phyloP scores from a whole-genome alignment of 2,888 invertebrate species.

The Napeogenes sylphis region DNA sequence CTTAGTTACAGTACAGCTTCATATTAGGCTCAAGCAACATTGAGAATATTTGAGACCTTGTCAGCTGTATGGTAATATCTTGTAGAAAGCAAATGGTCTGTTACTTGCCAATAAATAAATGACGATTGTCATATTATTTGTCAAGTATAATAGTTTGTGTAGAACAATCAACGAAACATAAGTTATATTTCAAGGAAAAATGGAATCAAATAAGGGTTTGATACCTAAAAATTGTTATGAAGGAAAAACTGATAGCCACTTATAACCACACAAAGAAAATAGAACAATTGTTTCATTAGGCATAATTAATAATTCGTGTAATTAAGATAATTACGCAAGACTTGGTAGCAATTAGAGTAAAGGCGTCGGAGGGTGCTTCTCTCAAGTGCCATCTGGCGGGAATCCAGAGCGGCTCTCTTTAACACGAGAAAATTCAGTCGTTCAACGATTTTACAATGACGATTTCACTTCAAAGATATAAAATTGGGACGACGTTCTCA shows the following conservation, averaged over 20 bases:
- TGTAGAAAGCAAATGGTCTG: conserved; percentile 14
- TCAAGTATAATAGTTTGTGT: too few relatives aligned
- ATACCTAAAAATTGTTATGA: too few relatives aligned
- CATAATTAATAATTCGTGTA: conserved; percentile 44
- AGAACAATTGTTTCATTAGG: conserved; percentile 37
- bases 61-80: conserved; percentile 23
- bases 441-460: conserved; percentile 49
- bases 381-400: conserved; percentile 68
- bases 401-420: conserved; percentile 65
- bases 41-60: conserved; percentile 22
- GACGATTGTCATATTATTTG: too few relatives aligned
- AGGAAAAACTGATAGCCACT: conserved; percentile 11
- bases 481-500: conserved; percentile 38
- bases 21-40: conserved; percentile 25
- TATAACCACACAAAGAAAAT: conserved; percentile 27
- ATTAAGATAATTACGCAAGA: conserved; percentile 66
- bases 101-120: conserved; percentile 8
- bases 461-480: conserved; percentile 40
- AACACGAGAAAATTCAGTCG: conserved; percentile 50
- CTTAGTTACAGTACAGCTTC: conserved; percentile 45
- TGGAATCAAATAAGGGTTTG: too few relatives aligned
- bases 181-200: too few relatives aligned
- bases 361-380: conserved; percentile 57
- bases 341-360: conserved; percentile 72
- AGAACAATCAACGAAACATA: too few relatives aligned